Conservation (phyloP, 2,797 vertebrate genomes). For the Melanotaenia maccullochi region DNA sequence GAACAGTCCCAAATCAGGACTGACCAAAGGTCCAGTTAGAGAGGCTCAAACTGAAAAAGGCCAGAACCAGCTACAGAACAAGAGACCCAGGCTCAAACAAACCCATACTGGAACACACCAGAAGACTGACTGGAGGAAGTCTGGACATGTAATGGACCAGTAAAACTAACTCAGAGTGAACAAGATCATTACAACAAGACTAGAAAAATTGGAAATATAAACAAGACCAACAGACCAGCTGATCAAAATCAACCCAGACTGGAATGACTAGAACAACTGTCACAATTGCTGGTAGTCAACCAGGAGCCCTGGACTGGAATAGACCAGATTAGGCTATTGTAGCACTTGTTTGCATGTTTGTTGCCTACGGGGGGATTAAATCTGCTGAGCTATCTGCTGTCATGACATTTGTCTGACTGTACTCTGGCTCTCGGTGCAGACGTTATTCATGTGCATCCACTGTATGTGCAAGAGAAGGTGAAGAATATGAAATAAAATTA, state of each 20-base stretch:
- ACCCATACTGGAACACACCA: not conserved
- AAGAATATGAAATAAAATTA: conserved; percentile 47
- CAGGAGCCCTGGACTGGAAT: not conserved
- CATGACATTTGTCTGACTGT: conserved; percentile 6
- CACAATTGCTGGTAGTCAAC: not conserved
- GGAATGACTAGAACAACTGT: not conserved
- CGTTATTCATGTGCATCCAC: not conserved
- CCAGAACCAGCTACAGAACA: too few species aligned
- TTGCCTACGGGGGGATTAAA: not conserved
- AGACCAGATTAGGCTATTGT: not conserved
- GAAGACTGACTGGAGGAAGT: not conserved
- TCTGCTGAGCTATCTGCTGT: not conserved
- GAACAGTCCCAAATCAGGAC: not conserved
- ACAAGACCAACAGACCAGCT: not conserved
- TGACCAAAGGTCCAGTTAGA: too few species aligned
- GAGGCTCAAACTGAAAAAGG: too few species aligned
- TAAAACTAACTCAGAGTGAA: not conserved
- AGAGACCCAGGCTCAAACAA: not conserved
- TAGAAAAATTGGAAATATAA: too few species aligned
- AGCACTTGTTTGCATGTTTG: not conserved
- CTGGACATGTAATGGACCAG: not conserved
- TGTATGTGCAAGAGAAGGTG: conserved; percentile 5
- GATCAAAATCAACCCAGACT: not conserved
- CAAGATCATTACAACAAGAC: not conserved
- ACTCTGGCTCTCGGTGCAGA: not conserved